A percentile compares a stretch with the other conserved stretches of the same genome.
Conservation (phyloP, 2,888 invertebrate genomes). For the Podabrus alpinus region DNA sequence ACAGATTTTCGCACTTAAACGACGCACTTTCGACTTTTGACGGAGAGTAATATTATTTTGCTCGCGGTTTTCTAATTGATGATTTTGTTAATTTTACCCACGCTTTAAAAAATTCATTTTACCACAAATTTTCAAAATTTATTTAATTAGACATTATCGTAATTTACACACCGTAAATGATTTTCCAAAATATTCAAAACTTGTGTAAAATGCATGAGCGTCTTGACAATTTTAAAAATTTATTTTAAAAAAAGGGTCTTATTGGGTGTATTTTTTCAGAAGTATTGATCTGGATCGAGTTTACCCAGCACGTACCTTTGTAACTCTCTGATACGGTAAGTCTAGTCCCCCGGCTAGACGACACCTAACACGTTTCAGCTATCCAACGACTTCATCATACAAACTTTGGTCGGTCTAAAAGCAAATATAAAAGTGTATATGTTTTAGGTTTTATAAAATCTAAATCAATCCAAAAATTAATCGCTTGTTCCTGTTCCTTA, state of each 20-base stretch:
- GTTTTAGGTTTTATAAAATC: neutral
- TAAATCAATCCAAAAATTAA: neutral
- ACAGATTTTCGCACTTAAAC: too few species aligned
- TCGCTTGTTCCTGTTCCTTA: neutral
- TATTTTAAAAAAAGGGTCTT: slow-evolving; percentile 54
- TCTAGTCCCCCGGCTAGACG: slow-evolving; percentile 63
- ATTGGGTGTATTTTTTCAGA: slow-evolving; percentile 83
- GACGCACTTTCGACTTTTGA: neutral
- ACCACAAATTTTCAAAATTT: neutral
- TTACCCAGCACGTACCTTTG: slow-evolving; percentile 62
- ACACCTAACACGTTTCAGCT: slow-evolving; percentile 47
- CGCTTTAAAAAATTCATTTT: neutral
- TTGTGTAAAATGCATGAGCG: slow-evolving; percentile 23
- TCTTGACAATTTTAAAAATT: slow-evolving; percentile 23
- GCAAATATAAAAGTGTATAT: neutral
- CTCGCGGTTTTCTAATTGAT: neutral
- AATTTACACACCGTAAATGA: neutral
- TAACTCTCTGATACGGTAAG: slow-evolving; percentile 70
- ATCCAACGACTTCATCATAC: slow-evolving; percentile 32
- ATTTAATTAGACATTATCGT: neutral
- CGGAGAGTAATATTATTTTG: neutral
- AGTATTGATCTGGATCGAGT: slow-evolving; percentile 69
- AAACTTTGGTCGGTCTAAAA: neutral
- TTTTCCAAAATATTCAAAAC: neutral
- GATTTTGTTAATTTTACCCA: neutral